Conservation (phyloP, 2,797 vertebrate genomes). For the Gadopsis marmoratus region DNA sequence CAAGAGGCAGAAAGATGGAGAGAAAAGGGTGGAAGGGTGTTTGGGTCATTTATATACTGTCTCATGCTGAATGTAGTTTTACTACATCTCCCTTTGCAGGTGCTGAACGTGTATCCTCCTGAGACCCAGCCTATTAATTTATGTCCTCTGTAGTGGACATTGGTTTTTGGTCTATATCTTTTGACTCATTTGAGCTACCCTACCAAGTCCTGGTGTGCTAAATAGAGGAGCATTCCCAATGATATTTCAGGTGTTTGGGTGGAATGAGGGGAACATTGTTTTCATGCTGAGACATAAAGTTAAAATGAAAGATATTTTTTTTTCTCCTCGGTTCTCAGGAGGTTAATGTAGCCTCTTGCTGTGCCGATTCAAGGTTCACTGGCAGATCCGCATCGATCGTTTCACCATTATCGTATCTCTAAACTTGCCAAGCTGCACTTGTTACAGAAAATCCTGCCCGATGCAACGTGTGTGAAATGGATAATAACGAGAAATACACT, state of each 20-base stretch:
- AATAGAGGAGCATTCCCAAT: too few species aligned
- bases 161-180: too few species aligned
- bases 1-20: constrained; percentile 37
- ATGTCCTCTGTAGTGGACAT: too few species aligned
- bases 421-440: constrained; percentile 49
- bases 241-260: too few species aligned
- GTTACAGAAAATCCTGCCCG: constrained; percentile 59
- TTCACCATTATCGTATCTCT: constrained; percentile 51
- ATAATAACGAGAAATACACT: constrained; percentile 50
- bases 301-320: too few species aligned
- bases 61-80: constrained; percentile 31
- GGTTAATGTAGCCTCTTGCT: constrained; percentile 46
- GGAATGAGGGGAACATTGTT: too few species aligned
- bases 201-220: too few species aligned
- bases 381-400: constrained; percentile 51
- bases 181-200: too few species aligned
- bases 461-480: constrained; percentile 74
- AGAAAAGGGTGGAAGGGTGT: constrained; percentile 14
- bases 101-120: constrained; percentile 18
- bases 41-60: constrained; percentile 54
- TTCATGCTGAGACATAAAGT: too few species aligned
- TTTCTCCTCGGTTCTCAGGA: too few species aligned
- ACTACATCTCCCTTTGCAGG: constrained; percentile 29
- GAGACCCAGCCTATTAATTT: too few species aligned
- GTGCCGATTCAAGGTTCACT: constrained; percentile 52